phyloP scores from a whole-genome alignment of 2,797 vertebrate genomes.

The Alectoris magna region DNA sequence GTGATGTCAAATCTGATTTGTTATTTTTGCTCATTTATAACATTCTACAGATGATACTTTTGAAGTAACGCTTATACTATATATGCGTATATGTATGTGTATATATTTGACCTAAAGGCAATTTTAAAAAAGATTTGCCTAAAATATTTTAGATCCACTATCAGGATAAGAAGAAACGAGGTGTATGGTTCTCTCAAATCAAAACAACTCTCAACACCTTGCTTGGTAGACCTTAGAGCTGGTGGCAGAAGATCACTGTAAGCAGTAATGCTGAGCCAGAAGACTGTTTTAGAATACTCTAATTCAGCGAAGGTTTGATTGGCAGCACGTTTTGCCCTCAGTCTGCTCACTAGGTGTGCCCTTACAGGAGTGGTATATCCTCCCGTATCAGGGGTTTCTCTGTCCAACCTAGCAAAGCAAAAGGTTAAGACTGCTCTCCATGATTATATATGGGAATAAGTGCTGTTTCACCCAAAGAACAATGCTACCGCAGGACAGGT shows the following conservation, averaged over 20 bases:
- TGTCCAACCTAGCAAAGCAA: not conserved
- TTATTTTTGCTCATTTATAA: slow-evolving; percentile 6
- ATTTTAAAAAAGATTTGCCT: not conserved
- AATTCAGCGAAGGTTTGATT: not conserved
- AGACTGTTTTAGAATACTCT: not conserved
- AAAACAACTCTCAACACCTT: not conserved
- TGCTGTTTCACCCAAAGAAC: not conserved
- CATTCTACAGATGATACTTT: not conserved
- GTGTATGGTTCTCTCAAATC: not conserved
- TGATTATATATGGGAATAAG: not conserved
- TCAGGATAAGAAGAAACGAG: not conserved
- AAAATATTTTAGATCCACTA: not conserved
- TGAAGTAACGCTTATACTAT: not conserved
- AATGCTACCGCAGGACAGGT: not conserved
- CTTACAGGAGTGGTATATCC: not conserved
- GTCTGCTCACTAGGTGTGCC: not conserved
- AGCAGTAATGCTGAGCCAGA: not conserved
- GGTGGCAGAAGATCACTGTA: not conserved
- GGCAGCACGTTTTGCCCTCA: not conserved
- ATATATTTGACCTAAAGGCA: not conserved
- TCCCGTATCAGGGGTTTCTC: not conserved
- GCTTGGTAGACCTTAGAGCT: not conserved
- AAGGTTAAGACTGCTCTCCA: not conserved
- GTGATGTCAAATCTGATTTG: not conserved
- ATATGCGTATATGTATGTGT: not conserved